Conservation (phyloP, 1,140 invertebrate genomes). For the Dinoponera quadriceps region DNA sequence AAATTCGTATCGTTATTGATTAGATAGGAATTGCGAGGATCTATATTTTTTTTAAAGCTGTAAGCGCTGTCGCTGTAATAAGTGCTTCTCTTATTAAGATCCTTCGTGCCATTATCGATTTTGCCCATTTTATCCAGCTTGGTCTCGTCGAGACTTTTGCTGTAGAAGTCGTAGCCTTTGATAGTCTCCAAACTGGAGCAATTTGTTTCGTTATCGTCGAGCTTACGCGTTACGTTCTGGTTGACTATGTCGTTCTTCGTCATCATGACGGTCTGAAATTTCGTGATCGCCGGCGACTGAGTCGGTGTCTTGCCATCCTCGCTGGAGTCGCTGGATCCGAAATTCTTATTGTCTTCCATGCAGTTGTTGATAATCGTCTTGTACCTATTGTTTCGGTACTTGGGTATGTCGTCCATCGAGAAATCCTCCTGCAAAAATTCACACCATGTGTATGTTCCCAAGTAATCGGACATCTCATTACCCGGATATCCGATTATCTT, state of each 20-base stretch:
- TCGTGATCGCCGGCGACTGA: constrained; percentile 75
- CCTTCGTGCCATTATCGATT: constrained; percentile 74
- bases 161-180: constrained; percentile 81
- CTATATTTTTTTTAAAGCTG: constrained; percentile 82
- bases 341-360: constrained; percentile 79
- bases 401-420: constrained; percentile 80
- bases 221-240: constrained; percentile 85
- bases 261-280: constrained; percentile 79
- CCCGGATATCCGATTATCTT: too few relatives aligned
- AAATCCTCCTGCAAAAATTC: constrained; percentile 80
- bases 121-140: constrained; percentile 78
- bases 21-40: constrained; percentile 83
- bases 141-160: constrained; percentile 79
- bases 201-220: constrained; percentile 81
- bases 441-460: not conserved
- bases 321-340: constrained; percentile 82
- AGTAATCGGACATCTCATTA: too few relatives aligned
- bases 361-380: constrained; percentile 76
- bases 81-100: constrained; percentile 75
- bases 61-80: constrained; percentile 81
- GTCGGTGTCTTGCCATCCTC: constrained; percentile 82
- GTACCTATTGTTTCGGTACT: constrained; percentile 82
- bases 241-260: constrained; percentile 87
- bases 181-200: constrained; percentile 81
- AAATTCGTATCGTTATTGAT: constrained; percentile 85